Evolutionary conservation across 2,113 vertebrate species (phyloP).

Genomic region (Rhinoderma darwinii): DNA sequence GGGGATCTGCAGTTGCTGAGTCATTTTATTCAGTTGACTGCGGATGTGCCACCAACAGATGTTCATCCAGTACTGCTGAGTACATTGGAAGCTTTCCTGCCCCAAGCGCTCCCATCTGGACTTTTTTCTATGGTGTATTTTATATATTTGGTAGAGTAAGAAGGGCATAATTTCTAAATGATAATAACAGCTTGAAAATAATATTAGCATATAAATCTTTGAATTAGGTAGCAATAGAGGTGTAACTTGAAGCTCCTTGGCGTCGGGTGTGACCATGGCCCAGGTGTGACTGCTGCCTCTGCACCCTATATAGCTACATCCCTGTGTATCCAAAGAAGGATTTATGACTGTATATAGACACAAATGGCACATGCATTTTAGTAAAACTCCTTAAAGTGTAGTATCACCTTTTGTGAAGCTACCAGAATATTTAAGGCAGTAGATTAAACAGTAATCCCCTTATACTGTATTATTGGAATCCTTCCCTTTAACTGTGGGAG

Average conservation of each 20-base stretch:
- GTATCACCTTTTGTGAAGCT: background rate
- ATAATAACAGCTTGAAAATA: background rate
- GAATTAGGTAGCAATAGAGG: background rate
- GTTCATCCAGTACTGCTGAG: conserved; percentile 13
- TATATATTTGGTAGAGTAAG: background rate
- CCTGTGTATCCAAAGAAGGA: background rate
- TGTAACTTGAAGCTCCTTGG: background rate
- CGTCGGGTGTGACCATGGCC: background rate
- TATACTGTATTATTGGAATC: no score
- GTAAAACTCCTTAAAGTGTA: no score
- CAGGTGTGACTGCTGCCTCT: background rate
- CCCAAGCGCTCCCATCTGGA: background rate
- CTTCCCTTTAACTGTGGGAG: no score
- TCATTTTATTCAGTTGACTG: conserved; percentile 44
- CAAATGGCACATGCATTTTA: no score
- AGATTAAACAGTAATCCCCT: no score
- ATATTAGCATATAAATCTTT: background rate
- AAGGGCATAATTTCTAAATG: background rate
- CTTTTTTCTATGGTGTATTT: background rate
- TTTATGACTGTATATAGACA: no score
- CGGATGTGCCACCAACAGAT: conserved; percentile 47
- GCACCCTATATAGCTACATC: no score
- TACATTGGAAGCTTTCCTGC: background rate
- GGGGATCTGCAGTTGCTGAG: conserved; percentile 32
- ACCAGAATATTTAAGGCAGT: background rate